Evolutionary conservation across 2,888 invertebrate species (phyloP).

Genomic region (Apomyelois bistriatella): DNA sequence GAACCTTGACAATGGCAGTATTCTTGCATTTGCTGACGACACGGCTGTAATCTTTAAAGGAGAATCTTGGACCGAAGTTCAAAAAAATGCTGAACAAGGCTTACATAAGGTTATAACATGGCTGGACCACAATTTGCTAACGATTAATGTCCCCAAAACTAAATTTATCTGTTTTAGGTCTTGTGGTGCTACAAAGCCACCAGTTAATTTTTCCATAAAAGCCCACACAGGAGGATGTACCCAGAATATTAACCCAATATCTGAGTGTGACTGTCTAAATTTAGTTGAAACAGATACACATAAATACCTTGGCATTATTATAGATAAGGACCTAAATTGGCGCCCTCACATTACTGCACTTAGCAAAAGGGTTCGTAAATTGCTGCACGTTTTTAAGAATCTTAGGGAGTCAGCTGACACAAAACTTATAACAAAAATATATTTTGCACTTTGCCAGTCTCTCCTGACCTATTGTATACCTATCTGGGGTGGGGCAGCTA

Average conservation of each 20-base stretch:
- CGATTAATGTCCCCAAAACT: background rate
- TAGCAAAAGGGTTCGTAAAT: background rate
- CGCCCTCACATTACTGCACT: background rate
- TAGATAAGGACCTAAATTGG: background rate
- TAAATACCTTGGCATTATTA: background rate
- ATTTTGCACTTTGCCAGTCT: background rate
- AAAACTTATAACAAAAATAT: background rate
- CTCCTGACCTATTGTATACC: background rate
- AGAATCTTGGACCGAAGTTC: background rate
- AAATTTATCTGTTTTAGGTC: background rate
- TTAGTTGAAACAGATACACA: background rate
- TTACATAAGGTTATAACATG: background rate
- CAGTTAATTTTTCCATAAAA: background rate
- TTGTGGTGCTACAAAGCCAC: background rate
- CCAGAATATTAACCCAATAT: background rate
- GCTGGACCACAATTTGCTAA: background rate
- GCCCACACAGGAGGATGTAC: background rate
- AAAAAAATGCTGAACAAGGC: background rate
- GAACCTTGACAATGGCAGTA: background rate
- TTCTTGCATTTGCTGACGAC: background rate
- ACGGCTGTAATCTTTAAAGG: background rate
- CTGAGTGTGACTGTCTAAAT: background rate
- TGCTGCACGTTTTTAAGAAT: background rate
- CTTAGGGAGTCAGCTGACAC: background rate
- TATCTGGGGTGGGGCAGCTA: slow-evolving; percentile 4